These are phyloP conservation scores for Passer montanus DNA, from an alignment of 2,113 vertebrate genomes.

Conservation along the genomic window DNA sequence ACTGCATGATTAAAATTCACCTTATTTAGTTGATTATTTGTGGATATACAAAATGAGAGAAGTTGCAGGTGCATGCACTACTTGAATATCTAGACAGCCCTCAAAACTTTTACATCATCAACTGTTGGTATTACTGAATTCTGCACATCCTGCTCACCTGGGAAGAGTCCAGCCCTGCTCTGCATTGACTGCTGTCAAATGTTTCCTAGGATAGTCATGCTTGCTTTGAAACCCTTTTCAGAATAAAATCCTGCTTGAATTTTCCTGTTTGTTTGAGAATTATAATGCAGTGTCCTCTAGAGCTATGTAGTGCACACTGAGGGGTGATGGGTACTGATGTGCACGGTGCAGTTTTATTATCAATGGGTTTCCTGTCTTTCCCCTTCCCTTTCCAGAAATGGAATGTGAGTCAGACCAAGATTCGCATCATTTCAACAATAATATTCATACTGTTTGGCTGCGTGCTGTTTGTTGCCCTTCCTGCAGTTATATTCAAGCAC, in stretches of 20 bases:
- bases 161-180: background rate
- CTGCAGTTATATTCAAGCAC: conserved; percentile 95
- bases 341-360: conserved; percentile 11
- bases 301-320: fast-evolving
- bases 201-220: background rate
- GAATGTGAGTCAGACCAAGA: conserved; percentile 99
- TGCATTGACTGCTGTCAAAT: background rate
- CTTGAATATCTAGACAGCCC: background rate
- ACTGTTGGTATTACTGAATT: background rate
- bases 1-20: background rate
- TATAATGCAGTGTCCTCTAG: background rate
- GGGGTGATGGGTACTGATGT: background rate
- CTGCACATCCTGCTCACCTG: background rate
- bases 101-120: background rate
- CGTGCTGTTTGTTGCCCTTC: conserved; percentile 94
- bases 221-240: background rate
- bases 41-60: background rate
- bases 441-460: conserved; percentile 97
- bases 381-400: conserved; percentile 82
- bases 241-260: background rate
- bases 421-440: conserved; percentile 95
- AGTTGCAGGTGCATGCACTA: background rate
- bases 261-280: background rate
- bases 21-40: background rate
- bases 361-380: conserved; percentile 12